Base-by-base conservation (phyloP, 2,888 invertebrate genomes). In the Taenaris catops region DNA sequence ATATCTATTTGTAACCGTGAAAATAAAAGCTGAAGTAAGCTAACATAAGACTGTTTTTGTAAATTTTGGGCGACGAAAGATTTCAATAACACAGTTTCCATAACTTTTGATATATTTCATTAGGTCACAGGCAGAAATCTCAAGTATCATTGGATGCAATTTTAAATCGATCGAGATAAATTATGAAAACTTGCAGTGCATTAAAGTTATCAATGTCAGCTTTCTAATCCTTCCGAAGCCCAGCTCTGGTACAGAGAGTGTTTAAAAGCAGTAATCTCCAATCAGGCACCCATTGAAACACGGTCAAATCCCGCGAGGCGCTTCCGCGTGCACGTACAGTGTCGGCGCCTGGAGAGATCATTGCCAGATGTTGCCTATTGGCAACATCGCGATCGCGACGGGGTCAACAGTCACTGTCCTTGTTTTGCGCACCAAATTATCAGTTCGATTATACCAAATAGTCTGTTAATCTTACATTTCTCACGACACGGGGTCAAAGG, bases 401-500 rank as follows among this genome's bases (percentile, higher is more conserved):
- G 81, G 83, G 83, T 83, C 83, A 83, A 83, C 76, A 84, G 79
- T 81, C 81, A 81, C 61, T 80, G 81, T 74, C 78, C 80, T 79
- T 81, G 80, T 83, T 81, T 81, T 72, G 75, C 74, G 72, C 71
- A 78, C 72, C 65, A 64, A 74, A 74, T 71, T 69, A 73, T 71
- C 65, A 61, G 63, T 51, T 58, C 58, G 46, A 62, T 49, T 58
- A 57, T 65, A 51, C 46, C 37, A 42, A 58, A 56, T 54, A 49
- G 53, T 50, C 56, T 50, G 42, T 57, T n/a, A 54, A 53, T 53
- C 54, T 51, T 46, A 49, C 38, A 51, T 51, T 53, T 52, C 47
- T 46, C 48, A 46, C 45, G 41, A 28, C 27, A 37, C 58, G 47
- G 63, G 72, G 71, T 75, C 76, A 73, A 69, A 67, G 68, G 57